Base-by-base conservation (phyloP, 1,140 invertebrate genomes). In the Artemia franciscana region DNA sequence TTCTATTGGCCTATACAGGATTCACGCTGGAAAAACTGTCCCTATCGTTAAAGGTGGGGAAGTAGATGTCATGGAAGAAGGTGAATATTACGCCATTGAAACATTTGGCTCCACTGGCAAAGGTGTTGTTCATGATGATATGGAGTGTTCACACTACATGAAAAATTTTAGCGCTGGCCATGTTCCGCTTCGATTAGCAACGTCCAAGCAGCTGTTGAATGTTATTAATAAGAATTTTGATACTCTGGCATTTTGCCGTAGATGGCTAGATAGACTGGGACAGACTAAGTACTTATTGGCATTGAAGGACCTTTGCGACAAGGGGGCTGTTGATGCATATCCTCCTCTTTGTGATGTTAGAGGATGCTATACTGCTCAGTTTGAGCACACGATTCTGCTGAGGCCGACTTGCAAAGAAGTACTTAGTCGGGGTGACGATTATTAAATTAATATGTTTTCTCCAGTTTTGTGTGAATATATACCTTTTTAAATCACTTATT, bases 101-200 rank as follows among this genome's bases (percentile, higher is more conserved):
- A 99, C 96, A 0, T 99, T 99, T 73, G 96, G 96, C 5, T 97
- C 92, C 3, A 99, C 96, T 12, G 96, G 96, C 3, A 84, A 86
- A 66, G 96, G 96, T 12, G 78, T 89, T 61, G 94, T 99, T 1
- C 91, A 97, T 72, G 94, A 98, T 73, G 96, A 98, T 72, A 93
- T 98, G 86, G 95, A 99, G 70, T 90, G 87, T 65, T 98, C 93
- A 26, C 96, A 99, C 77, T 99, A 99, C 70, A 99, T 98, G 95
- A 98, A 98, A 74, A 94, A 95, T 71, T 98, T 88, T 74, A 93
- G 99, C 69, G 82, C 84, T 72, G 85, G 87, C 63, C 92, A 87
- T 75, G 87, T 94, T 56, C 91, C 91, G 60, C 73, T 96, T 51
- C 72, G 88, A 70, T 73, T 94, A 62, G 82, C 86, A 69, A 90